These are phyloP conservation scores for Stichopus chloronotus DNA, from an alignment of 35 echinoderm and acorn worm species.

Conservation along the genomic window DNA sequence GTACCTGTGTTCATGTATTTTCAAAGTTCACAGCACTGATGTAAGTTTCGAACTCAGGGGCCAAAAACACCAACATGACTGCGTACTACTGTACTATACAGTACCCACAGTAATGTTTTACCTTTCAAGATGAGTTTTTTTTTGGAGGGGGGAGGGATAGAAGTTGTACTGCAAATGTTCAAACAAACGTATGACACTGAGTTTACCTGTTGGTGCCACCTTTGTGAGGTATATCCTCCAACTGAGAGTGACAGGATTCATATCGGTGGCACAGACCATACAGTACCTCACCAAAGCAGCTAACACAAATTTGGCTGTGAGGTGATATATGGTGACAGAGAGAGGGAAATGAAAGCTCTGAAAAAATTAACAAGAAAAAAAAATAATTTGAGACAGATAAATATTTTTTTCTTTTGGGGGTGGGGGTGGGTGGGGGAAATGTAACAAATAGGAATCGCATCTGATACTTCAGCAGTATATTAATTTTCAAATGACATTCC, in stretches of 20 bases:
- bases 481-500: not conserved
- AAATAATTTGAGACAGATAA: not conserved
- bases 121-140: too few species aligned
- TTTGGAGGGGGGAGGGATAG: too few species aligned
- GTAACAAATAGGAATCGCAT: not conserved
- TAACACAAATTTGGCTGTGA: slow-evolving; percentile 83
- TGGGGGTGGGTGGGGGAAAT: not conserved
- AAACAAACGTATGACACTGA: too few species aligned
- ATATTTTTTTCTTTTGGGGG: not conserved
- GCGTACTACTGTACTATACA: too few species aligned
- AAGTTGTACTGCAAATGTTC: too few species aligned
- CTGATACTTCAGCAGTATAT: not conserved
- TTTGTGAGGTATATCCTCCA: slow-evolving; percentile 77
- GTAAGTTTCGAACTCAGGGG: too few species aligned
- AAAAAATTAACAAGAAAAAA: slow-evolving; percentile 38
- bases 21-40: too few species aligned
- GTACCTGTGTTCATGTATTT: too few species aligned
- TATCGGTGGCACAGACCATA: slow-evolving; percentile 41
- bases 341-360: slow-evolving; percentile 90
- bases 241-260: slow-evolving; percentile 60
- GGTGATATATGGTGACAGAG: slow-evolving; percentile 87
- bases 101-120: too few species aligned
- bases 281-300: slow-evolving; percentile 66
- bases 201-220: slow-evolving; percentile 81
- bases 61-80: too few species aligned